Evolutionary conservation across 2,888 invertebrate species (phyloP).

Genomic region (Apamea anceps): DNA sequence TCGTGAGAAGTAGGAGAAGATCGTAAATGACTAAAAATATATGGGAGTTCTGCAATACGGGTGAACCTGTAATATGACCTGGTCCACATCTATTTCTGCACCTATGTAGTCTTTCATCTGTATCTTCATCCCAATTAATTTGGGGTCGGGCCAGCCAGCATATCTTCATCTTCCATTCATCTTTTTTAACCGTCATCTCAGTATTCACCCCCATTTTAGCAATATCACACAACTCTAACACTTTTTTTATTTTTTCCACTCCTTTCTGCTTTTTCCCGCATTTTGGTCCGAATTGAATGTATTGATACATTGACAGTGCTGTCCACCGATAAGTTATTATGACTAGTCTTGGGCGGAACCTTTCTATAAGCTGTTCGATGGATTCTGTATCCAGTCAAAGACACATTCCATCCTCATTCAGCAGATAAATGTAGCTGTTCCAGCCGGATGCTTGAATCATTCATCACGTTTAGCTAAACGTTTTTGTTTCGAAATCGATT

Average conservation of each 20-base stretch:
- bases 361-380: background rate
- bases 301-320: background rate
- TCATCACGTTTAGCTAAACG: constrained; percentile 1
- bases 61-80: background rate
- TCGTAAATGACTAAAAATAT: background rate
- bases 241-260: too few relatives aligned
- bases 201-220: background rate
- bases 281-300: background rate
- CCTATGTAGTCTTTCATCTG: background rate
- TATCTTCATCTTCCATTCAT: background rate
- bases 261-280: background rate
- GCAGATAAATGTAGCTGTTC: background rate
- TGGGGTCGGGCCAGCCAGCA: background rate
- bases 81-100: background rate
- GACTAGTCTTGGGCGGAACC: background rate
- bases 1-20: constrained; percentile 25
- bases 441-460: constrained; percentile 21
- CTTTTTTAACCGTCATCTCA: background rate
- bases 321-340: background rate
- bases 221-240: background rate
- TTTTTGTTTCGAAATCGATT: constrained; percentile 36
- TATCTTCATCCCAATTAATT: background rate
- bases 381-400: background rate
- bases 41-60: background rate
- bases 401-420: constrained; percentile 12